Evolutionary conservation across 2,113 vertebrate genomes (phyloP).

Genomic region (Pteropus alecto): DNA sequence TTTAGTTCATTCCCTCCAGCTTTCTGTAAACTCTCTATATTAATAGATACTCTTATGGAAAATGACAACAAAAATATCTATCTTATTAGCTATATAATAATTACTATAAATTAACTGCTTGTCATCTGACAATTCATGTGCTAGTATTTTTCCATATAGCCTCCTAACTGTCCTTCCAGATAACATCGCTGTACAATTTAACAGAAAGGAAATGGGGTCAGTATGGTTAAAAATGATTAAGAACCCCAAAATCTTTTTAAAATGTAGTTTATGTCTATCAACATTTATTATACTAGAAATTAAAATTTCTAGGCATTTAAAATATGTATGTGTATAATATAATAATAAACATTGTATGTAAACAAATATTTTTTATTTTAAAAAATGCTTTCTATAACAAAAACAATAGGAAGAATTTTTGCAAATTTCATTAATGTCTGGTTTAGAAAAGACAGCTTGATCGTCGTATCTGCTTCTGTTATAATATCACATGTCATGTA

Average conservation of each 20-base stretch:
- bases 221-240: neutral
- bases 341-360: neutral
- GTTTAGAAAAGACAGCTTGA: neutral
- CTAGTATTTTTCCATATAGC: neutral
- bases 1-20: neutral
- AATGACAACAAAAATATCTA: neutral
- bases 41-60: neutral
- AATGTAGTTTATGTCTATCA: neutral
- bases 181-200: neutral
- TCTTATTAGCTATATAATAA: neutral
- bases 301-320: neutral
- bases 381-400: neutral
- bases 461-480: neutral
- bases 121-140: neutral
- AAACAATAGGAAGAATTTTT: neutral
- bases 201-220: neutral
- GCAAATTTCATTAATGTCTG: neutral
- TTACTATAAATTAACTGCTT: neutral
- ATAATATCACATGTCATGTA: neutral
- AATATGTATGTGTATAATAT: neutral
- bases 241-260: neutral
- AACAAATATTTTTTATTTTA: constrained; percentile 7
- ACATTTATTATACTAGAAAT: neutral
- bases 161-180: neutral
- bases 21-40: neutral